These are phyloP conservation scores for Macrostomum lignano DNA, from an alignment of 1,140 invertebrate species.

Conservation along the genomic window DNA sequence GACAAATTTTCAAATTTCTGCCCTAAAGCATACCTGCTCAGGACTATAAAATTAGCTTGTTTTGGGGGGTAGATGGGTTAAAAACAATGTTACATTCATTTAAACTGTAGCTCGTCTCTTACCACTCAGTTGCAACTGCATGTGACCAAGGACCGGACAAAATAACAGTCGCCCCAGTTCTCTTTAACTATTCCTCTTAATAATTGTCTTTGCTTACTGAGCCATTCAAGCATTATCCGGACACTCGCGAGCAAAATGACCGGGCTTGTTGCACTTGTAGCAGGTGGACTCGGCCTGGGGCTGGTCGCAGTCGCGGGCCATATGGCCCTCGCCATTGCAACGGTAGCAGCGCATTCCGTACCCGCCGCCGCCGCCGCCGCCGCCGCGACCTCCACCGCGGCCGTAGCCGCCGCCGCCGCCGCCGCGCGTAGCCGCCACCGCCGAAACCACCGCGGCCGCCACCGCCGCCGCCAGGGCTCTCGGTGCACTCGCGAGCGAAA, in stretches of 20 bases:
- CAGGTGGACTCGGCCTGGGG: conserved; percentile 10
- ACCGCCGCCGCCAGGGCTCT: conserved; percentile 19
- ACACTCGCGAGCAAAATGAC: conserved; percentile 32
- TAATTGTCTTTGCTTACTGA: no score
- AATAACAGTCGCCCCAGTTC: no score
- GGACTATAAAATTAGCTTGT: no score
- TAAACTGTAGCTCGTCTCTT: no score
- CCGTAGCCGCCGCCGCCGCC: conserved; percentile 6
- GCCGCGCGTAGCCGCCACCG: conserved; percentile 14
- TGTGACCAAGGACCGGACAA: no score
- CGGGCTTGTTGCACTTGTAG: conserved; percentile 26
- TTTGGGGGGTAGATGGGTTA: no score
- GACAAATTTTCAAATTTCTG: no score
- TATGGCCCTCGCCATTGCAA: conserved; percentile 68
- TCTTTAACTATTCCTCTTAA: no score
- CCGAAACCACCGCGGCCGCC: conserved; percentile 7
- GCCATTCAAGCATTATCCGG: no score
- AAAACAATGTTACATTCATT: no score
- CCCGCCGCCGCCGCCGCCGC: conserved; percentile 10
- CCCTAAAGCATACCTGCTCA: no score
- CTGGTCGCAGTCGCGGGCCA: conserved; percentile 48
- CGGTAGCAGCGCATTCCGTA: conserved; percentile 44
- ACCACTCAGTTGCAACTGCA: no score
- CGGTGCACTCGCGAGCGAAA: conserved; percentile 36
- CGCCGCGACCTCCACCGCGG: conserved; percentile 7